phyloP scores from a whole-genome alignment of 2,888 invertebrate species.

The Drosophila fungiperda region DNA sequence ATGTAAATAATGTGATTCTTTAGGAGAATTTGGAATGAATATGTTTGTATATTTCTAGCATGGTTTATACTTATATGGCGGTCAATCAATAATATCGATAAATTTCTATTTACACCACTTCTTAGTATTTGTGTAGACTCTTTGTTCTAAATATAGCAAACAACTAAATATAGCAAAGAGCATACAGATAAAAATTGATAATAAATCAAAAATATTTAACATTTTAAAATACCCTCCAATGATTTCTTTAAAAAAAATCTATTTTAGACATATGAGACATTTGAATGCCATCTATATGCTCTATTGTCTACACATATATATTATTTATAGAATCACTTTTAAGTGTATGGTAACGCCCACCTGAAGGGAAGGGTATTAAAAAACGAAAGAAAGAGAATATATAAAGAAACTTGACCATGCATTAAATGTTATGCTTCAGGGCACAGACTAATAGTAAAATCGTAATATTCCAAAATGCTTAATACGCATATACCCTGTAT shows the following conservation, averaged over 20 bases:
- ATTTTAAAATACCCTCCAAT: not conserved
- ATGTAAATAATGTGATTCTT: not conserved
- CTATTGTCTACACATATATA: not conserved
- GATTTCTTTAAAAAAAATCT: not conserved
- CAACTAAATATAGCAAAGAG: constrained; percentile 3
- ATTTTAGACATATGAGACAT: constrained; percentile 14
- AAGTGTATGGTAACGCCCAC: not conserved
- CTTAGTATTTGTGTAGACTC: not conserved
- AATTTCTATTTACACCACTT: not conserved
- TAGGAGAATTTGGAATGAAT: not conserved
- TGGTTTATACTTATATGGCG: not conserved
- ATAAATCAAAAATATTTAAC: constrained; percentile 4
- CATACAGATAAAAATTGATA: constrained; percentile 8
- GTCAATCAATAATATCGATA: not conserved
- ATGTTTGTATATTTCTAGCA: not conserved
- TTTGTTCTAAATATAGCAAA: not conserved
- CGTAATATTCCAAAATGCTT: not conserved
- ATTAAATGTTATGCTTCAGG: constrained; percentile 8
- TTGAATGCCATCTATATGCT: not conserved
- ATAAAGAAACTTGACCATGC: constrained; percentile 12
- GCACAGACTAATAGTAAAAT: constrained; percentile 2
- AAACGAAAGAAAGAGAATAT: not conserved
- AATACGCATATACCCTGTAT: not conserved
- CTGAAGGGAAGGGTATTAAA: constrained; percentile 2
- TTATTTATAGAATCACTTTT: not conserved